Conservation (phyloP, 2,797 vertebrate species). For the Dipus sagitta region DNA sequence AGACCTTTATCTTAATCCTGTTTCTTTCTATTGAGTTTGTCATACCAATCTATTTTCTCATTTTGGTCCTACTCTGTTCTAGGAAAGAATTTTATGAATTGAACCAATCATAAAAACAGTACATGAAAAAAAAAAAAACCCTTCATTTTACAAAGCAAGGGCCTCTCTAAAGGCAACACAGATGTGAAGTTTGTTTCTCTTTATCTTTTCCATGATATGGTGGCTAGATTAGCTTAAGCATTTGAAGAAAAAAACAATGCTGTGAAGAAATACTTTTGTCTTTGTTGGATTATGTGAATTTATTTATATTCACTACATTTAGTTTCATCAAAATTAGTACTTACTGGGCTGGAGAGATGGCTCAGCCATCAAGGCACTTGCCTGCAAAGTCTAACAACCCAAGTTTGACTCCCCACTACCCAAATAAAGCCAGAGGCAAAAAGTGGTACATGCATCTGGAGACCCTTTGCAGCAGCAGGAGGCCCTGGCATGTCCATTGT, state of each 20-base stretch:
- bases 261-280: not conserved
- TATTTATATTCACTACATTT: slow-evolving; percentile 41
- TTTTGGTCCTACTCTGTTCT: not conserved
- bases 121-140: not conserved
- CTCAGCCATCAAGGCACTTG: no score
- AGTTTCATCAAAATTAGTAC: slow-evolving; percentile 9
- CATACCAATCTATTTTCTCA: not conserved
- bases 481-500: no score
- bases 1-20: not conserved
- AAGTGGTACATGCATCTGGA: no score
- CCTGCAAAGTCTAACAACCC: no score
- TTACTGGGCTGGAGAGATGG: not conserved
- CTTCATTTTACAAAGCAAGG: not conserved
- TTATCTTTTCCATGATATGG: not conserved
- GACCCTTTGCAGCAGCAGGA: no score
- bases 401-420: no score
- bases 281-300: not conserved
- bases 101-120: not conserved
- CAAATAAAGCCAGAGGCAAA: no score
- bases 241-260: slow-evolving; percentile 8
- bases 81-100: slow-evolving; percentile 37
- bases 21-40: slow-evolving; percentile 13
- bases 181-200: not conserved
- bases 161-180: not conserved
- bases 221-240: not conserved